Base-by-base conservation (phyloP, 2,797 vertebrate species). In the Epinephelus coioides region DNA sequence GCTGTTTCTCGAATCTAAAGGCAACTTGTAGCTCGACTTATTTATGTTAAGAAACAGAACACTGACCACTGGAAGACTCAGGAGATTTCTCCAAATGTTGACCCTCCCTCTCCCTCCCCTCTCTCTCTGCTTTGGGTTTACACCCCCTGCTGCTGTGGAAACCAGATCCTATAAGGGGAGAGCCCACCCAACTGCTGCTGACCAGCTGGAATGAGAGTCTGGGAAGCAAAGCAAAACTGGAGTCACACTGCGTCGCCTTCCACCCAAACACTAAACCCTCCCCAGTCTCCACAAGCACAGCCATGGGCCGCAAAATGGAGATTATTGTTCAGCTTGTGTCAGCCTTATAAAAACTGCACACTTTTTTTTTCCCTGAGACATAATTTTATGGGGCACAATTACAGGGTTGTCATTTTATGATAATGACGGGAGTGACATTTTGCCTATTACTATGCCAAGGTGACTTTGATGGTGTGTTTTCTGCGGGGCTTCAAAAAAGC, bases 111-210 rank as follows among this genome's bases (percentile, higher is more conserved):
- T 7, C 38, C 18, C 44, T 18, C 15, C 8, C 30, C 25, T 2
- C 34, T 34, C 60, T 49, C 56, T 70, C 69, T 84, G 69, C 74
- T 84, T 69, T 77, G 60, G 67, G 73, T 85, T 86, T 63, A 79
- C 78, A 79, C 88, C 91, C 76, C 89, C 81, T 85, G 87, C 90
- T 90, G 87, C 83, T 77, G 81, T 90, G 86, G 92, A 94, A 95
- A 95, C 90, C 69, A 87, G 91, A 95, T 92, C 90, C 82, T 81
- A 84, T 87, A 89, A 93, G 83, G 90, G 88, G 83, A 84, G 83
- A 91, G 92, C 91, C 91, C 91, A 94, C 91, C 94, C 92, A 92
- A 89, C 87, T 91, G 90, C 91, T 86, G 87, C 87, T 90, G 92
- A 89, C 91, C 85, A 86, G 87, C 89, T 90, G 87, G 82, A 89